phyloP scores from a whole-genome alignment of 2,113 vertebrate species.

The Xyliphius kryptos region DNA sequence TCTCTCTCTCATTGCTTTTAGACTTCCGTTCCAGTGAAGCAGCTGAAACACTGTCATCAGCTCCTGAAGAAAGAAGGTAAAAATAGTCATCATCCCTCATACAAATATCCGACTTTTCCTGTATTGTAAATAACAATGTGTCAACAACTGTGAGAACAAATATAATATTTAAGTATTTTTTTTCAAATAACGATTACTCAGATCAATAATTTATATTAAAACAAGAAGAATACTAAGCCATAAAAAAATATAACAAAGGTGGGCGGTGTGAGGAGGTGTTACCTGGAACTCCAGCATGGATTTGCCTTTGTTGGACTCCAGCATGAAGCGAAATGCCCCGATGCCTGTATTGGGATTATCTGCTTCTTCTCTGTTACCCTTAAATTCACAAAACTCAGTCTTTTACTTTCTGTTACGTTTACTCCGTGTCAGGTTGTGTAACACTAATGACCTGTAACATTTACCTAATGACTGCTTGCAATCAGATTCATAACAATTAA shows the following conservation, averaged over 20 bases:
- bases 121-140: too few species aligned
- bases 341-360: conserved; percentile 95
- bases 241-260: too few species aligned
- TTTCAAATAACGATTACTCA: too few species aligned
- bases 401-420: too few species aligned
- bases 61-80: conserved; percentile 67
- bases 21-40: conserved; percentile 95
- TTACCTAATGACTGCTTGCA: too few species aligned
- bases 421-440: too few species aligned
- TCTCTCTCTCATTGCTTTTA: conserved; percentile 94
- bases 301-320: conserved; percentile 96
- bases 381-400: conserved; percentile 7
- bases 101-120: neutral
- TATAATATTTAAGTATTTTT: too few species aligned
- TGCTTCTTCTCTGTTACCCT: conserved; percentile 91
- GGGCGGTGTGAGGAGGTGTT: neutral
- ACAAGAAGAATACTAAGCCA: too few species aligned
- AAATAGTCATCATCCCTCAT: neutral
- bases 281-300: conserved; percentile 99
- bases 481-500: too few species aligned
- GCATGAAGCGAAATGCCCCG: conserved; percentile 96
- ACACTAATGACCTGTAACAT: too few species aligned
- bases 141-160: too few species aligned
- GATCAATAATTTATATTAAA: neutral
- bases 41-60: conserved; percentile 98